Evolutionary conservation across 2,888 invertebrate species (phyloP).

Genomic region (Eurytoma californica): DNA sequence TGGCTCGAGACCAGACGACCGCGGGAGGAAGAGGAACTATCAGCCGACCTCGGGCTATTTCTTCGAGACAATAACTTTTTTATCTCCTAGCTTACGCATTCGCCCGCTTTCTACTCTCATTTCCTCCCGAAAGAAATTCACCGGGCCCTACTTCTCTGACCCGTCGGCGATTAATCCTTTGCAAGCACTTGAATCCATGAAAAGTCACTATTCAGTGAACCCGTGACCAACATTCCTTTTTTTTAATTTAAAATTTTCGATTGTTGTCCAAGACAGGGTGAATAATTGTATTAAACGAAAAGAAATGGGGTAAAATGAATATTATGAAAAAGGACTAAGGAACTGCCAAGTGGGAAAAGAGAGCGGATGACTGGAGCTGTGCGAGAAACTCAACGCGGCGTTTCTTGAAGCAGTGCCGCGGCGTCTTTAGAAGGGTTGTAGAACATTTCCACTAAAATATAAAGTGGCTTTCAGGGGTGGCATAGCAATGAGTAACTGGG

Average conservation of each 20-base stretch:
- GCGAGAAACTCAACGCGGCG: constrained; percentile 4
- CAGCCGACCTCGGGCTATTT: constrained; percentile 33
- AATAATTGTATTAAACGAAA: neutral
- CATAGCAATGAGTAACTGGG: constrained; percentile 71
- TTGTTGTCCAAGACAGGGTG: no score
- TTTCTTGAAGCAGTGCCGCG: constrained; percentile 30
- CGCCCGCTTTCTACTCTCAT: constrained; percentile 46
- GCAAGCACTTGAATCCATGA: constrained; percentile 26
- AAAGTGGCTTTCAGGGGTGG: constrained; percentile 72
- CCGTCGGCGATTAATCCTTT: constrained; percentile 38
- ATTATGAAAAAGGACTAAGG: constrained; percentile 41
- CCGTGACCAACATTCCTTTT: neutral
- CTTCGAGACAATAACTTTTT: constrained; percentile 61
- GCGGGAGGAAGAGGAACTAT: constrained; percentile 16
- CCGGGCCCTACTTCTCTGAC: constrained; percentile 42
- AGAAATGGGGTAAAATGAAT: neutral
- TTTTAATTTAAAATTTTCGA: no score
- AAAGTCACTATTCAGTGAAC: constrained; percentile 17
- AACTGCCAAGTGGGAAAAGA: constrained; percentile 9
- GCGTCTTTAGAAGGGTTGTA: constrained; percentile 67
- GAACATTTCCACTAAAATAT: constrained; percentile 73
- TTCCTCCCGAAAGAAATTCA: constrained; percentile 5
- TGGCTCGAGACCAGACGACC: constrained; percentile 52
- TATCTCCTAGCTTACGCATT: constrained; percentile 58
- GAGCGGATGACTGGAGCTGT: neutral